A percentile compares a stretch with the other conserved stretches of the same genome.
Evolutionary conservation across 53 echinoderm and acorn worm species (phyloP).

Genomic region (Pentamera pediparva): DNA sequence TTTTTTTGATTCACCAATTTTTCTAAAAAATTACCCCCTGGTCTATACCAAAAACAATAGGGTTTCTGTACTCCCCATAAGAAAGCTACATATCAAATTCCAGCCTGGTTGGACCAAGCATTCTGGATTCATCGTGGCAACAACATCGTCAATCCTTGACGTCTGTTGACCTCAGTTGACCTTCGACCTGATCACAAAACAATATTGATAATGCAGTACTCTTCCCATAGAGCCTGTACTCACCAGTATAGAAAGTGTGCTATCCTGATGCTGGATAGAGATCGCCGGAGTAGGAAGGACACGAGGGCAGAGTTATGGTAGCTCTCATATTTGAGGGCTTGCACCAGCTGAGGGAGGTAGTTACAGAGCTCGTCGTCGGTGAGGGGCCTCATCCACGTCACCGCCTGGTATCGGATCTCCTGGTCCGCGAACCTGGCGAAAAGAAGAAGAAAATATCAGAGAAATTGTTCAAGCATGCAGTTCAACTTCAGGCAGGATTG

Average conservation of each 20-base stretch:
- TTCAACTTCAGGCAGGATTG: not conserved
- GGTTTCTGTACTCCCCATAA: too few species aligned
- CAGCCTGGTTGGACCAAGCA: too few species aligned
- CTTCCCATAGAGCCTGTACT: too few species aligned
- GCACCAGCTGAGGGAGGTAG: conserved; percentile 88
- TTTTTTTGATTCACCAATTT: too few species aligned
- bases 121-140: too few species aligned
- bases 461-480: not conserved
- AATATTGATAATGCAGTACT: too few species aligned
- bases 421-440: conserved; percentile 80
- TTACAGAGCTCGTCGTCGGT: conserved; percentile 87
- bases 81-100: too few species aligned
- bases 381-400: conserved; percentile 66
- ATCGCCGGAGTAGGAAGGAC: conserved; percentile 68
- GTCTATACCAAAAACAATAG: too few species aligned
- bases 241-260: conserved; percentile 93
- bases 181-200: too few species aligned
- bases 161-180: too few species aligned
- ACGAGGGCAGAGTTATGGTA: conserved; percentile 96
- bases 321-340: conserved; percentile 93
- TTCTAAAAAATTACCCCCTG: too few species aligned
- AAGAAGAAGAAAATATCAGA: not conserved
- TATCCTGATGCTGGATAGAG: conserved; percentile 73
- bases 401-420: conserved; percentile 72
- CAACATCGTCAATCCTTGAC: too few species aligned